Conservation (phyloP, 2,113 vertebrate genomes). For the Ascaphus truei region DNA sequence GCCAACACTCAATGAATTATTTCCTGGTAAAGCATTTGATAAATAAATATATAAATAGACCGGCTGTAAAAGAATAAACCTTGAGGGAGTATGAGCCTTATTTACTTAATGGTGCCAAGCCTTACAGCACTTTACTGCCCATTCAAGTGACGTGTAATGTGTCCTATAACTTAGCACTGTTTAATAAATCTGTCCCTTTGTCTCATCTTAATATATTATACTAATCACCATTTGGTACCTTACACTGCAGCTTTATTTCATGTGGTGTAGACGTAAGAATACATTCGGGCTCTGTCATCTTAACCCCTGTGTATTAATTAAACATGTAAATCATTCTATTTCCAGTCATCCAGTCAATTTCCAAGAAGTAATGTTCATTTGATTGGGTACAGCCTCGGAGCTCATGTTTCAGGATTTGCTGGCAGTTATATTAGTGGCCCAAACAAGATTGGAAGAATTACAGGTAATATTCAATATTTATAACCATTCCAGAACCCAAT, state of each 20-base stretch:
- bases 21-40: too few relatives aligned
- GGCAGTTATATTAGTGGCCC: conserved; percentile 72
- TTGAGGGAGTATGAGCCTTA: too few relatives aligned
- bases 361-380: conserved; percentile 76
- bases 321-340: conserved; percentile 35
- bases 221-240: neutral
- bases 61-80: too few relatives aligned
- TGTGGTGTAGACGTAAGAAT: neutral
- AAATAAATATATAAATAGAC: too few relatives aligned
- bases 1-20: too few relatives aligned
- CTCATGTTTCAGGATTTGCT: conserved; percentile 92
- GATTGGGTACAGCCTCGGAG: conserved; percentile 94
- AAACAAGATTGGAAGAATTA: conserved; percentile 87
- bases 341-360: conserved; percentile 70
- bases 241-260: neutral
- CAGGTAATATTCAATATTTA: conserved; percentile 65
- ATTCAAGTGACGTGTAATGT: too few relatives aligned
- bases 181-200: too few relatives aligned
- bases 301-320: neutral
- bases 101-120: too few relatives aligned
- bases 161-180: too few relatives aligned
- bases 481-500: neutral
- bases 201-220: neutral
- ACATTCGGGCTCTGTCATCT: neutral
- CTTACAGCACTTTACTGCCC: too few relatives aligned